phyloP scores from a whole-genome alignment of 2,888 invertebrate species.

The Cyrtodaria siliqua region DNA sequence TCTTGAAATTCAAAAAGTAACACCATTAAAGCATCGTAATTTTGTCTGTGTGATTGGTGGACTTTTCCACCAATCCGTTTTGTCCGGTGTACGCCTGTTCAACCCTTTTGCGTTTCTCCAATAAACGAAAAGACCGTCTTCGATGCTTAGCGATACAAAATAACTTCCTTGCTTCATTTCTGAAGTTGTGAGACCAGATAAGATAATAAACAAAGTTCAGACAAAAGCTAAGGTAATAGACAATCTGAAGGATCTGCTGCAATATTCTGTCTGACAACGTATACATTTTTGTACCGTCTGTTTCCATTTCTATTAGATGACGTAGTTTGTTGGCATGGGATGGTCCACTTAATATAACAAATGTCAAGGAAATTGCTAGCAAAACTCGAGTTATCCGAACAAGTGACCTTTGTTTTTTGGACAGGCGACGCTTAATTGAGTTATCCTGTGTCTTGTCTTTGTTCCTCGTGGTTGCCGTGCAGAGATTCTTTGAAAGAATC shows the following conservation, averaged over 20 bases:
- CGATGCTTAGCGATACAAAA: slow-evolving; percentile 27
- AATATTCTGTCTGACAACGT: slow-evolving; percentile 55
- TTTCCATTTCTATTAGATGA: slow-evolving; percentile 57
- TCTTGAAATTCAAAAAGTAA: too few species aligned
- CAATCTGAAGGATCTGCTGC: slow-evolving; percentile 68
- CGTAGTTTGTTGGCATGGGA: slow-evolving; percentile 74
- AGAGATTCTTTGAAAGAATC: slow-evolving; percentile 67
- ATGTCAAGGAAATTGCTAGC: slow-evolving; percentile 74
- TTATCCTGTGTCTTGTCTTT: slow-evolving; percentile 16
- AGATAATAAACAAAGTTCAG: slow-evolving; percentile 74
- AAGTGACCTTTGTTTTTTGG: slow-evolving; percentile 70
- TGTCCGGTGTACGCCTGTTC: not conserved
- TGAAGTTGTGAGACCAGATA: slow-evolving; percentile 75
- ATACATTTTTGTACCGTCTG: slow-evolving; percentile 23
- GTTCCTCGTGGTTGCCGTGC: slow-evolving; percentile 35
- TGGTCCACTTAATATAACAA: slow-evolving; percentile 72
- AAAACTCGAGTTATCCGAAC: slow-evolving; percentile 75
- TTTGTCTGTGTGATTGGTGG: slow-evolving; percentile 45
- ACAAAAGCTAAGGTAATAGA: slow-evolving; percentile 73
- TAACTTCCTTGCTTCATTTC: slow-evolving; percentile 57
- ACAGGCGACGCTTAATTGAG: slow-evolving; percentile 57
- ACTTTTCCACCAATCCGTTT: slow-evolving; percentile 17
- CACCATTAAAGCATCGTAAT: slow-evolving; percentile 46
- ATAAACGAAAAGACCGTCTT: slow-evolving; percentile 14
- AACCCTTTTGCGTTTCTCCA: slow-evolving; percentile 16